A percentile compares a stretch with the other conserved stretches of the same genome.
These are phyloP conservation scores for Anarsia innoxiella DNA, from an alignment of 2,888 invertebrate species.

Conservation along the genomic window DNA sequence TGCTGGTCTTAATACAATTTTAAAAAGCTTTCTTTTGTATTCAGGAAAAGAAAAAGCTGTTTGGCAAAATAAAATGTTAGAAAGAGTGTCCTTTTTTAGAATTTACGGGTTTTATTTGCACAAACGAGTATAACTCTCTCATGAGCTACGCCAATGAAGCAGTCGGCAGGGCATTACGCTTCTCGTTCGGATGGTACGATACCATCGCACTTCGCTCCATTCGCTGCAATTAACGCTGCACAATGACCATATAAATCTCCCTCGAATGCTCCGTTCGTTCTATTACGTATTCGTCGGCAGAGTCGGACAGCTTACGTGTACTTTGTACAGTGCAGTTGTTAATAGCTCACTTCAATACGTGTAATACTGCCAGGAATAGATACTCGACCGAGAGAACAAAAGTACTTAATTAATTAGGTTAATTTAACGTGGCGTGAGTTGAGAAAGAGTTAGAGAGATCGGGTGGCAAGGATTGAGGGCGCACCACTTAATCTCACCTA, in stretches of 20 bases:
- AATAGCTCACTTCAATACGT: too few relatives aligned
- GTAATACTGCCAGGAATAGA: too few relatives aligned
- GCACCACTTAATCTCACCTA: slow-evolving; percentile 61
- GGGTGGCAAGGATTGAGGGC: slow-evolving; percentile 43
- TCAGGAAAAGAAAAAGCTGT: too few relatives aligned
- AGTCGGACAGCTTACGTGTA: slow-evolving; percentile 32
- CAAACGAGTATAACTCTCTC: slow-evolving; percentile 39
- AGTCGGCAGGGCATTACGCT: slow-evolving; percentile 45
- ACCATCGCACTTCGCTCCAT: slow-evolving; percentile 62
- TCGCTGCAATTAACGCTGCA: slow-evolving; percentile 70
- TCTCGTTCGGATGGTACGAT: slow-evolving; percentile 58
- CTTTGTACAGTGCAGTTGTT: slow-evolving; percentile 16
- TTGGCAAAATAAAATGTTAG: too few relatives aligned
- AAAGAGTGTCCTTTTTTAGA: too few relatives aligned
- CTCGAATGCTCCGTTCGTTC: slow-evolving; percentile 54
- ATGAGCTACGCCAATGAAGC: slow-evolving; percentile 32
- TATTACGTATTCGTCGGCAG: slow-evolving; percentile 38
- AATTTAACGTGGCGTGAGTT: slow-evolving; percentile 37
- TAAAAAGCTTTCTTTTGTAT: too few relatives aligned
- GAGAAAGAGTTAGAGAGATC: slow-evolving; percentile 34
- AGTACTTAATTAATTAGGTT: slow-evolving; percentile 39
- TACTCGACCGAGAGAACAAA: slow-evolving; percentile 26
- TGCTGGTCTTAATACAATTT: too few relatives aligned
- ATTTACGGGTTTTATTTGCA: slow-evolving; percentile 33
- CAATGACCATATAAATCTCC: slow-evolving; percentile 71